These are phyloP conservation scores for Pholis gunnellus DNA, from an alignment of 2,113 vertebrate species.

Conservation along the genomic window DNA sequence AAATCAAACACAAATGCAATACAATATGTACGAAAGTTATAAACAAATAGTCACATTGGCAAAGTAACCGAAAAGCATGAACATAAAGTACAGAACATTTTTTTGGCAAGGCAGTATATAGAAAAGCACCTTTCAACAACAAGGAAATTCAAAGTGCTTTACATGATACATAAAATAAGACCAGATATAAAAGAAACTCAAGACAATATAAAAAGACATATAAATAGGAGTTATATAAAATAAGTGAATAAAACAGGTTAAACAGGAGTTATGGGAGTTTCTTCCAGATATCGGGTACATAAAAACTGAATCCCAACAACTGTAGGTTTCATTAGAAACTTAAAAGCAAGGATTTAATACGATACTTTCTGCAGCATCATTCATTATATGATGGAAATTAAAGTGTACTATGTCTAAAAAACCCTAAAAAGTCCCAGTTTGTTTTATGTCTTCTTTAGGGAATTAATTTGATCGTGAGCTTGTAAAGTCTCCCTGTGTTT, in stretches of 20 bases:
- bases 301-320: not conserved
- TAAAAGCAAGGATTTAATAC: constrained; percentile 34
- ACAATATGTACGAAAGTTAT: not conserved
- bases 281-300: not conserved
- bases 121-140: not conserved
- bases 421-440: constrained; percentile 62
- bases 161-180: constrained; percentile 1
- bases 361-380: constrained; percentile 21
- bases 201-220: not conserved
- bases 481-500: constrained; percentile 73
- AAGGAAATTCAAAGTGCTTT: not conserved
- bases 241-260: not conserved
- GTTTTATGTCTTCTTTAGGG: constrained; percentile 59
- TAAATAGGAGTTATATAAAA: not conserved
- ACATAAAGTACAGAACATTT: not conserved
- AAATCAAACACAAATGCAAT: not conserved
- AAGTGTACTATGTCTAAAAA: constrained; percentile 41
- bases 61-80: not conserved
- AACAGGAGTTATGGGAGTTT: not conserved
- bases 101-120: not conserved
- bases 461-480: constrained; percentile 75
- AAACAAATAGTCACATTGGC: not conserved
- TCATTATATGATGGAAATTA: constrained; percentile 60
- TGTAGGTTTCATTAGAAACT: constrained; percentile 12
- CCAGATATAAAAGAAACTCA: not conserved